phyloP scores from a whole-genome alignment of 2,113 vertebrate species.

The Amazona guildingii region DNA sequence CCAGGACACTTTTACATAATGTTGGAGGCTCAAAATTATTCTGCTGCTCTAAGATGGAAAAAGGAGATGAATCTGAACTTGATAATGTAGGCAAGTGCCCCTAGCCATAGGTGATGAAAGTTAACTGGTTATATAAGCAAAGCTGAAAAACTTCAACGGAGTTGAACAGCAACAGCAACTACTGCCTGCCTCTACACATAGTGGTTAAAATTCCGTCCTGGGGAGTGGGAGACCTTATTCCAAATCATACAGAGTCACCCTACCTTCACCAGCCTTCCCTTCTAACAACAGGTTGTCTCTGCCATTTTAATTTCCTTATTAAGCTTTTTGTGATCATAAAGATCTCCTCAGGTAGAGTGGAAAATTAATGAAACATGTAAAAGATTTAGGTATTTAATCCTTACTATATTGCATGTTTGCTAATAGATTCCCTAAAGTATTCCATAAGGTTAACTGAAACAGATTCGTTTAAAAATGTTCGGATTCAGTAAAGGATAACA shows the following conservation, averaged over 20 bases:
- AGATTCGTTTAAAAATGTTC: neutral
- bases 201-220: neutral
- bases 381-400: neutral
- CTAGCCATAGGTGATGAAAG: neutral
- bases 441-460: neutral
- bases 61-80: neutral
- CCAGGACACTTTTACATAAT: fast-evolving
- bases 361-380: neutral
- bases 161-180: neutral
- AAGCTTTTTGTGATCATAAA: neutral
- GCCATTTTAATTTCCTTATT: neutral
- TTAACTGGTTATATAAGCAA: neutral
- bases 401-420: neutral
- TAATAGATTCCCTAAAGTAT: neutral
- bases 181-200: neutral
- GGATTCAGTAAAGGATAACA: neutral
- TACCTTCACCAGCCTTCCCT: neutral
- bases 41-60: neutral
- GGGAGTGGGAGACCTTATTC: neutral
- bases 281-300: neutral
- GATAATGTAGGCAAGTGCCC: neutral
- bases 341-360: neutral
- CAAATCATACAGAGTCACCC: neutral
- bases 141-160: neutral
- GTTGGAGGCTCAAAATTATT: neutral